These are phyloP conservation scores for Patella ulyssiponensis DNA, from an alignment of 2,888 invertebrate species.

Conservation along the genomic window DNA sequence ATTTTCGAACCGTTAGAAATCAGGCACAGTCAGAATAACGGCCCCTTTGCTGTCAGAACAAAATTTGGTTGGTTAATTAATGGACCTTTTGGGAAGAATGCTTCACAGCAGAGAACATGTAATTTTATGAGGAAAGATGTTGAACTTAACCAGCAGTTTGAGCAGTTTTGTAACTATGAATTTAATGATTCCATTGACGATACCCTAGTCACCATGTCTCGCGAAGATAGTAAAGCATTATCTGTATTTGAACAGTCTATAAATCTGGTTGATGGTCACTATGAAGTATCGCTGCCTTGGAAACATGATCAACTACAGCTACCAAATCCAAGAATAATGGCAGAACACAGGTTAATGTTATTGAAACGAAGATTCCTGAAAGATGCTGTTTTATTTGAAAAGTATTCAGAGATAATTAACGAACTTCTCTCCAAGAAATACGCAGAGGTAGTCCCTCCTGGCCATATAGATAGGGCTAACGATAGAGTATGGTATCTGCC, in stretches of 20 bases:
- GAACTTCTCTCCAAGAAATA: slow-evolving; percentile 27
- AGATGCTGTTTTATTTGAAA: slow-evolving; percentile 12
- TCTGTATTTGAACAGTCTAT: slow-evolving; percentile 20
- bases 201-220: slow-evolving; percentile 85
- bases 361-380: slow-evolving; percentile 23
- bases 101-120: background rate
- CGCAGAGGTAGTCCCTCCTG: slow-evolving; percentile 19
- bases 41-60: slow-evolving; percentile 29
- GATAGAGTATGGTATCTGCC: slow-evolving; percentile 23
- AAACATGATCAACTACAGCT: slow-evolving; percentile 13
- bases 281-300: slow-evolving; percentile 27
- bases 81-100: slow-evolving; percentile 19
- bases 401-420: slow-evolving; percentile 24
- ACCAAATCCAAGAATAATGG: slow-evolving; percentile 8
- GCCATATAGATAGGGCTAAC: background rate
- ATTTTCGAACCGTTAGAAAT: slow-evolving; percentile 5
- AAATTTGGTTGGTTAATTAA: slow-evolving; percentile 31
- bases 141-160: slow-evolving; percentile 86
- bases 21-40: slow-evolving; percentile 1
- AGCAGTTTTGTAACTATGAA: slow-evolving; percentile 74
- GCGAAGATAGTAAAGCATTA: slow-evolving; percentile 74
- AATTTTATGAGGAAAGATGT: slow-evolving; percentile 75
- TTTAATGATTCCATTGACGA: slow-evolving; percentile 76
- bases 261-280: slow-evolving; percentile 18
- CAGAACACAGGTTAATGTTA: background rate